Evolutionary conservation across 2,797 vertebrate genomes (phyloP), one percentile per base, ranked within the genome.

Genomic region (Choloepus didactylus): DNA sequence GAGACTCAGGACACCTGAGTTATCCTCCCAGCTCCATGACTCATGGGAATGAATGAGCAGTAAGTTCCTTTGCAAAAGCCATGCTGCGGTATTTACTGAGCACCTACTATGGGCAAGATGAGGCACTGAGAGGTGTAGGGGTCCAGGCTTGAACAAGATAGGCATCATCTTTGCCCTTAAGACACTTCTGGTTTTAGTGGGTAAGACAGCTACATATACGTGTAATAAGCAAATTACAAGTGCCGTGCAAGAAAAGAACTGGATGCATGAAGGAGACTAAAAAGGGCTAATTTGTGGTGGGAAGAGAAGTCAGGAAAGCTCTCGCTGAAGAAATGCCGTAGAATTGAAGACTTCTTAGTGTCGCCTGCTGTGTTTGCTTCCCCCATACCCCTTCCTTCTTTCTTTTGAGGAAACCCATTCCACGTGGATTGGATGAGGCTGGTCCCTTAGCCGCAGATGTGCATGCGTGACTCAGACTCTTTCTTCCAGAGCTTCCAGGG

Each of bases 91-190:
- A 44, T 44, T 51, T 70, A 29, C 4, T 3, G n/a, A 64, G 56
- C 25, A 49, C 9, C n/a, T 92, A 41, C 66, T 82, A 29, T 72
- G 41, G n/a, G 8, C 27, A 38, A 49, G 2, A 21, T n/a, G n/a
- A n/a, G n/a, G n/a, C n/a, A n/a, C 3, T 10, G 16, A 21, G 19
- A 14, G 38, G 9, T 16, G 27, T 1, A 4, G 54, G 1, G 0
- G 12, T 60, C 59, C 59, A 8, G 15, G 9, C 27, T 29, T 67
- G 70, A 77, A 18, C 8, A 38, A 49, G n/a, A 49, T 15, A 49
- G 35, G 38, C 14, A 10, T 46, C 0, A 1, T 23, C 29, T 72
- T 14, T 73, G 31, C 18, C 35, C 16, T 44, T 19, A 12, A 56
- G 38, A 59, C 76, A 4, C 25, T 54, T 7, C 9, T 9, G 11